Evolutionary conservation across 2,888 invertebrate species (phyloP).

Genomic region (Eupeodes luniger): DNA sequence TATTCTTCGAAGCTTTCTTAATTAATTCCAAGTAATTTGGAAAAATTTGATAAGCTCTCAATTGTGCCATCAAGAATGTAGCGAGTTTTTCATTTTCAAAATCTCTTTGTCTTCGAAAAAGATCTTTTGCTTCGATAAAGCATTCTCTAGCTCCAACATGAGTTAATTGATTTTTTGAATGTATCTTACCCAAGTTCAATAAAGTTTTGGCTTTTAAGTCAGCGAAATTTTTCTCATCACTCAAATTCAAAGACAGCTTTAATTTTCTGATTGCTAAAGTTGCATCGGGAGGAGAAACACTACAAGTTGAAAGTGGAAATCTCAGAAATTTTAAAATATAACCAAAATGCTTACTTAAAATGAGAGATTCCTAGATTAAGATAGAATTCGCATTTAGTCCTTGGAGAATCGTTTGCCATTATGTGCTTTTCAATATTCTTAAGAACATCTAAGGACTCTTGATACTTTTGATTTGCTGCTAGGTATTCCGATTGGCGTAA

Average conservation of each 20-base stretch:
- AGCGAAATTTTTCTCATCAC: constrained; percentile 43
- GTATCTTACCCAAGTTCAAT: constrained; percentile 62
- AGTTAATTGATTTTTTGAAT: constrained; percentile 28
- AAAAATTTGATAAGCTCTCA: constrained; percentile 59
- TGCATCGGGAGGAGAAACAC: constrained; percentile 11
- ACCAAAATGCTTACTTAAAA: constrained; percentile 37
- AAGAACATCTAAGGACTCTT: constrained; percentile 34
- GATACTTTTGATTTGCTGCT: neutral
- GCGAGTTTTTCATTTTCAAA: constrained; percentile 63
- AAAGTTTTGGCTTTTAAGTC: constrained; percentile 48
- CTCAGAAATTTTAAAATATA: neutral
- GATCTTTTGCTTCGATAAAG: constrained; percentile 51
- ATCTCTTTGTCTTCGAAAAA: constrained; percentile 39
- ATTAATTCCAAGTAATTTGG: constrained; percentile 61
- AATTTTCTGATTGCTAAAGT: constrained; percentile 52
- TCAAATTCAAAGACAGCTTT: constrained; percentile 45
- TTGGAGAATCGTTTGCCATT: constrained; percentile 27
- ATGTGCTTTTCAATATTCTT: constrained; percentile 27
- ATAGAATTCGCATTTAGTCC: constrained; percentile 63
- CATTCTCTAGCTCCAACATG: constrained; percentile 43
- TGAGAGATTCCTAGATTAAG: constrained; percentile 62
- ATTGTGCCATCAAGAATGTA: constrained; percentile 58
- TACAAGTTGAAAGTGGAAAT: neutral
- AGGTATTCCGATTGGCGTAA: constrained; percentile 58
- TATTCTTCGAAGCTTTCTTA: constrained; percentile 19